These are phyloP conservation scores for Triplophysa dalaica DNA, from an alignment of 2,113 vertebrate genomes.

Conservation along the genomic window DNA sequence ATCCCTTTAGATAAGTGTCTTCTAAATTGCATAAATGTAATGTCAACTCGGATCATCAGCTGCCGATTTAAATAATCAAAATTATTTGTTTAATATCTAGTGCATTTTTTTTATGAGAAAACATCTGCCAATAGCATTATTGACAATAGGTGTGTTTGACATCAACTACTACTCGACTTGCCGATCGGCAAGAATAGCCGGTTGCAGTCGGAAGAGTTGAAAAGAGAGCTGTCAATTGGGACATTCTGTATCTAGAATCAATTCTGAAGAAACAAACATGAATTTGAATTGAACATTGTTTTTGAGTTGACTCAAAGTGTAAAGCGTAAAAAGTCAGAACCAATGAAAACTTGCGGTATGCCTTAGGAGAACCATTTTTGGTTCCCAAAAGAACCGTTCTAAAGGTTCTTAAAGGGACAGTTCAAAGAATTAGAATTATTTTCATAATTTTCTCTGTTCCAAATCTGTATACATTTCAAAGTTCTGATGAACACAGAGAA, in stretches of 20 bases:
- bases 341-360: too few species aligned
- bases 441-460: too few species aligned
- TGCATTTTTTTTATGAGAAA: not conserved
- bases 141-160: slow-evolving; percentile 18
- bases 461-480: too few species aligned
- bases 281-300: not conserved
- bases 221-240: not conserved
- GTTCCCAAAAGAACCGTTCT: too few species aligned
- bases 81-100: too few species aligned
- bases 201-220: slow-evolving; percentile 19
- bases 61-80: not conserved
- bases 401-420: too few species aligned
- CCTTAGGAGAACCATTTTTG: too few species aligned
- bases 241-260: not conserved
- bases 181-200: slow-evolving; percentile 4
- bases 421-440: too few species aligned
- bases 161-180: not conserved
- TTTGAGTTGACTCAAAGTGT: not conserved
- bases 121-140: not conserved
- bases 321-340: not conserved
- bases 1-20: too few species aligned
- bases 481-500: too few species aligned
- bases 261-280: not conserved
- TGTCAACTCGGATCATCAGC: not conserved
- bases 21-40: too few species aligned